Percentiles rank a stretch among this genome's conserved stretches.
These are phyloP conservation scores for Callorhinus ursinus DNA, from an alignment of 2,113 vertebrate species.

Conservation along the genomic window DNA sequence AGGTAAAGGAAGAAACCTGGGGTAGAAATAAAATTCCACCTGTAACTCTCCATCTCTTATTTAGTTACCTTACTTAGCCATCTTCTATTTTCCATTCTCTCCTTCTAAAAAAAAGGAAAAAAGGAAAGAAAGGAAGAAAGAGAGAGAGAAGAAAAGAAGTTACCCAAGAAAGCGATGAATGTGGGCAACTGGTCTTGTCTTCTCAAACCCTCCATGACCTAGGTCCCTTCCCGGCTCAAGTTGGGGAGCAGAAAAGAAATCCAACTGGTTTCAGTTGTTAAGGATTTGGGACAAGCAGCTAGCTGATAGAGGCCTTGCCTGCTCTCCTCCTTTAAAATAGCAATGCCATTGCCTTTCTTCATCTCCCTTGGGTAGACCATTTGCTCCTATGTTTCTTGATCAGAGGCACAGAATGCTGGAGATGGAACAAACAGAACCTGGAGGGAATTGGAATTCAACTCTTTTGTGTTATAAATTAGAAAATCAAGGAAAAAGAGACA, in stretches of 20 bases:
- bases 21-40: background rate
- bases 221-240: background rate
- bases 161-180: background rate
- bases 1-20: background rate
- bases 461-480: background rate
- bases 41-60: background rate
- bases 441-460: background rate
- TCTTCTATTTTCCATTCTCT: background rate
- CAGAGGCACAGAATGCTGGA: background rate
- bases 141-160: background rate
- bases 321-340: background rate
- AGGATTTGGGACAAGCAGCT: constrained; percentile 8
- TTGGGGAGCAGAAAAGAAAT: constrained; percentile 41
- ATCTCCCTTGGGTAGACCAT: background rate
- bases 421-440: background rate
- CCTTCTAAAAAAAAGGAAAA: background rate
- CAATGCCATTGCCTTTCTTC: background rate
- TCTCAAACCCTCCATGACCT: background rate
- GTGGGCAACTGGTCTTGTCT: background rate
- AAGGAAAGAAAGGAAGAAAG: background rate
- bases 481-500: constrained; percentile 12
- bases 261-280: constrained; percentile 20
- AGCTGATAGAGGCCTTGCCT: background rate
- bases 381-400: background rate
- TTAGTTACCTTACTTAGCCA: background rate